phyloP scores from a whole-genome alignment of 2,888 invertebrate species.

The Lepidochrysops patricia region DNA sequence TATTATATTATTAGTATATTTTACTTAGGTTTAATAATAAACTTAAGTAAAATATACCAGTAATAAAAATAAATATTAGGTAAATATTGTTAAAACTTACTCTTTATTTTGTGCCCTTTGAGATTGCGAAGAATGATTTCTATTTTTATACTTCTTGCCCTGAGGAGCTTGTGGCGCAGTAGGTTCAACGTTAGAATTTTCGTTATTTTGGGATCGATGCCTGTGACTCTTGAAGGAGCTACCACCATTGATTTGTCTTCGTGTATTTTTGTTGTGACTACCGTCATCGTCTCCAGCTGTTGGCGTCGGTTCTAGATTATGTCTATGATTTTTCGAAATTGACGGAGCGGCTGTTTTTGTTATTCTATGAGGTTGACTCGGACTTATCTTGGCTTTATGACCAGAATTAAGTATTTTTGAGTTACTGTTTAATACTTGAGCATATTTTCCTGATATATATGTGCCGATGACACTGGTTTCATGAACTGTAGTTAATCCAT shows the following conservation, averaged over 20 bases:
- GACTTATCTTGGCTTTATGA: constrained; percentile 78
- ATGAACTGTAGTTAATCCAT: constrained; percentile 87
- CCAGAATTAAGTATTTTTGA: constrained; percentile 76
- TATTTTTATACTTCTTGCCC: constrained; percentile 64
- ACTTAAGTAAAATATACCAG: no score
- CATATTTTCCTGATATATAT: constrained; percentile 90
- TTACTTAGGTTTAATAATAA: no score
- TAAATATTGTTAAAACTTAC: no score
- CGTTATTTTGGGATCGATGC: constrained; percentile 54
- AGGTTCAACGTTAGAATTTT: constrained; percentile 48
- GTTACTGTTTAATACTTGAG: constrained; percentile 88
- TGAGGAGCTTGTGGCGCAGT: constrained; percentile 40
- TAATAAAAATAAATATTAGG: no score
- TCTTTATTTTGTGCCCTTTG: constrained; percentile 60
- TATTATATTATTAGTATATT: no score
- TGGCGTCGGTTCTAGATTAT: constrained; percentile 79
- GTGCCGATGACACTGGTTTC: constrained; percentile 94
- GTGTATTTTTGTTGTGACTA: constrained; percentile 67
- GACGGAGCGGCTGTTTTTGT: constrained; percentile 84
- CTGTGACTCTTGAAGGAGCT: constrained; percentile 74
- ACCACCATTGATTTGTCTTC: constrained; percentile 66
- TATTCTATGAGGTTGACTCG: constrained; percentile 79
- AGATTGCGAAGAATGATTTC: constrained; percentile 42
- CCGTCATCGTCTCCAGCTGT: constrained; percentile 77
- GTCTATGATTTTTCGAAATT: constrained; percentile 66